Percentiles rank a stretch among this genome's conserved stretches.
Conservation (phyloP, 2,888 invertebrate genomes). For the Rhabditophanes sp. region DNA sequence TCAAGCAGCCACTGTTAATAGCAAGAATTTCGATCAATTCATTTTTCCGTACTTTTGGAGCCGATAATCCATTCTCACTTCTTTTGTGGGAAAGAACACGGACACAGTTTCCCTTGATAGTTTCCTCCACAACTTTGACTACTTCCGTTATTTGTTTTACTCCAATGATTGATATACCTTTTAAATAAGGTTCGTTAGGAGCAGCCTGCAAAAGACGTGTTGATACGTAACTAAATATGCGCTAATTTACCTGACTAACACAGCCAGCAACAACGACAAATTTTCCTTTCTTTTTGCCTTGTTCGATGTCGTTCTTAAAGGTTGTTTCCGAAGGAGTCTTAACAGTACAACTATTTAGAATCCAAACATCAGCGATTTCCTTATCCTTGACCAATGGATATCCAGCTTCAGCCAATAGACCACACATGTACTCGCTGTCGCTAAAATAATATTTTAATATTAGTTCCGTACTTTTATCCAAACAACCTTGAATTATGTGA, state of each 20-base stretch:
- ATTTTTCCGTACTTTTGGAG: slow-evolving; percentile 86
- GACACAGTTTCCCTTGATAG: slow-evolving; percentile 58
- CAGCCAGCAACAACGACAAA: neutral
- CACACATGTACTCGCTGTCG: slow-evolving; percentile 96
- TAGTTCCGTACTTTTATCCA: too few relatives aligned
- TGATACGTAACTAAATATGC: neutral
- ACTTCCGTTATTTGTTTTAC: slow-evolving; percentile 95
- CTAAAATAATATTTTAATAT: too few relatives aligned
- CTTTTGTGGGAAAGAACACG: slow-evolving; percentile 67
- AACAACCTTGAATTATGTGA: slow-evolving; percentile 10
- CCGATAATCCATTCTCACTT: slow-evolving; percentile 56
- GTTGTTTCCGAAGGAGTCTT: slow-evolving; percentile 74
- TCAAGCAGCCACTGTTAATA: slow-evolving; percentile 56
- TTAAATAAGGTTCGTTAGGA: slow-evolving; percentile 45
- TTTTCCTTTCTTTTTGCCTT: neutral
- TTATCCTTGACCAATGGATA: slow-evolving; percentile 54
- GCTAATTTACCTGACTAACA: slow-evolving; percentile 54
- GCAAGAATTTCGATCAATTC: slow-evolving; percentile 72
- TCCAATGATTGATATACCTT: slow-evolving; percentile 77
- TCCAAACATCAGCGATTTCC: slow-evolving; percentile 70
- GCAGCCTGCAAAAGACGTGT: slow-evolving; percentile 49
- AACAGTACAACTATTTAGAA: slow-evolving; percentile 91
- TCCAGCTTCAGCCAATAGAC: slow-evolving; percentile 58
- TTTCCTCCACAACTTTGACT: slow-evolving; percentile 91
- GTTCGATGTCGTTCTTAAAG: slow-evolving; percentile 6